Conservation (phyloP, 2,888 invertebrate genomes). For the Melanostoma scalare region DNA sequence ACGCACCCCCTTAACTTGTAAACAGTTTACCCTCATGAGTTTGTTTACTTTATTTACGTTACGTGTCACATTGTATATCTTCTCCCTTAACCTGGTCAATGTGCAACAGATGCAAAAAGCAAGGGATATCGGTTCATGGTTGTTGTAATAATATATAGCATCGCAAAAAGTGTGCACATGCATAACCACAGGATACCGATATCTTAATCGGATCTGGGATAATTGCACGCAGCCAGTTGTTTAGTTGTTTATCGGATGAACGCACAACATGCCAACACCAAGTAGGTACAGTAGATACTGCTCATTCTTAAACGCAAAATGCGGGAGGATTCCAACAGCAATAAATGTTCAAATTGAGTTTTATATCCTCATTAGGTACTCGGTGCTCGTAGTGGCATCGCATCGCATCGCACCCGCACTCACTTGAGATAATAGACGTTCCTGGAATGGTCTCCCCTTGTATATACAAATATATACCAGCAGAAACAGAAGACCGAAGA, state of each 20-base stretch:
- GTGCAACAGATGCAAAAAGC: conserved; percentile 70
- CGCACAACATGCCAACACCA: conserved; percentile 51
- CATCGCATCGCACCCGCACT: conserved; percentile 36
- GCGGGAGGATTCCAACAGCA: conserved; percentile 56
- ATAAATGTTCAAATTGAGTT: conserved; percentile 72
- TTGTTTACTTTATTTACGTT: conserved; percentile 53
- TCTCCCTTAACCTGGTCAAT: conserved; percentile 44
- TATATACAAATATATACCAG: conserved; percentile 21
- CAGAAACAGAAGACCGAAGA: not conserved
- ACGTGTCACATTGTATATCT: conserved; percentile 23
- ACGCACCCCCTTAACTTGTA: not conserved
- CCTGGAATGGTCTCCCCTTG: conserved; percentile 32
- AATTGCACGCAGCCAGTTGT: conserved; percentile 72
- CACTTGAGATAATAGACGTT: conserved; percentile 42
- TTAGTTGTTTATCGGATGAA: conserved; percentile 70
- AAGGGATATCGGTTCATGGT: conserved; percentile 14
- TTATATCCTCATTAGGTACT: conserved; percentile 70
- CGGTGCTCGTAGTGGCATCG: conserved; percentile 17
- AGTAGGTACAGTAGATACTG: conserved; percentile 1
- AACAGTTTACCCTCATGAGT: conserved; percentile 37
- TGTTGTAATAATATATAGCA: conserved; percentile 11
- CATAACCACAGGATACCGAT: conserved; percentile 29
- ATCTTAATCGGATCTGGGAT: conserved; percentile 62
- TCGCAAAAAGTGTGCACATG: conserved; percentile 23
- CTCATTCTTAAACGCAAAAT: conserved; percentile 15